These are phyloP conservation scores for Colletes latitarsis DNA, from an alignment of 1,140 invertebrate species.

Conservation along the genomic window DNA sequence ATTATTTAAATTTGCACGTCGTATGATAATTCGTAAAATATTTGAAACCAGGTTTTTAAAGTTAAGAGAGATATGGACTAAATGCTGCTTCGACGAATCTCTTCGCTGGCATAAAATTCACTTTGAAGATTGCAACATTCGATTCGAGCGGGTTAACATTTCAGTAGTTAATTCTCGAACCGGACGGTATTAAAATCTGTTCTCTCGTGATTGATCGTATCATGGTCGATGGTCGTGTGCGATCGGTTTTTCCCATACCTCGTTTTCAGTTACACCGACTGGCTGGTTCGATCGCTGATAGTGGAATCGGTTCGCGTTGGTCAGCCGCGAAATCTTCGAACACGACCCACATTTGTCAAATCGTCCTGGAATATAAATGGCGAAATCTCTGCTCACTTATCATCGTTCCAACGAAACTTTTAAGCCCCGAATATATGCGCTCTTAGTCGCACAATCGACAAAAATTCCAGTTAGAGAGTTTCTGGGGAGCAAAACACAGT, in stretches of 20 bases:
- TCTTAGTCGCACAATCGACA: not conserved
- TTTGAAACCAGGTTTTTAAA: too few species aligned
- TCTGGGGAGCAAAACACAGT: too few species aligned
- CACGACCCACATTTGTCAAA: constrained; percentile 12
- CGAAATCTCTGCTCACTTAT: constrained; percentile 13
- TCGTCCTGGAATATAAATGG: not conserved
- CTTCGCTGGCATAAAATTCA: not conserved
- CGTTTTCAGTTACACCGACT: constrained; percentile 17
- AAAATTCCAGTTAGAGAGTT: not conserved
- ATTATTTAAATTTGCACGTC: too few species aligned
- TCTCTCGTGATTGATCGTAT: not conserved
- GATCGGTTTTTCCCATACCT: constrained; percentile 22
- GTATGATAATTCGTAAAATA: too few species aligned
- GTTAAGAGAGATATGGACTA: too few species aligned
- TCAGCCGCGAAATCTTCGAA: constrained; percentile 20
- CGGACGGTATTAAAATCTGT: constrained; percentile 11
- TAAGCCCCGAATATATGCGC: not conserved
- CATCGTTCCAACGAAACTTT: not conserved
- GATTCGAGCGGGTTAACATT: not conserved
- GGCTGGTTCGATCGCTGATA: constrained; percentile 6
- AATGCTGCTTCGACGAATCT: too few species aligned
- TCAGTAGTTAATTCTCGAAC: not conserved
- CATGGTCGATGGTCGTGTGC: not conserved
- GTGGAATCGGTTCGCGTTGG: constrained; percentile 3
- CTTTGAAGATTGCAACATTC: not conserved